These are phyloP conservation scores for Strix uralensis DNA, from an alignment of 2,113 vertebrate species.

Conservation along the genomic window DNA sequence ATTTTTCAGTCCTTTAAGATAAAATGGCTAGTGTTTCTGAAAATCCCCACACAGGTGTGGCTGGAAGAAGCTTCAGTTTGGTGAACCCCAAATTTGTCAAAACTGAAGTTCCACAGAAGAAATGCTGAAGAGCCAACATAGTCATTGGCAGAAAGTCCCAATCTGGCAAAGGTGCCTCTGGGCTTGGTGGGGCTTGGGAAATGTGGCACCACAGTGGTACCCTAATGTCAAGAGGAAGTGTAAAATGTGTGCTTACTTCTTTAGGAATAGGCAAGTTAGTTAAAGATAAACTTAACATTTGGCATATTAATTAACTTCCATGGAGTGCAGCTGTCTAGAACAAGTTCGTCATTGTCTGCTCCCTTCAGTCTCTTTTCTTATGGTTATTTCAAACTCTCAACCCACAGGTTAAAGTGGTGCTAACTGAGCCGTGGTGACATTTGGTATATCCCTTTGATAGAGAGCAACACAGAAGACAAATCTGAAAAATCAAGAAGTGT, in stretches of 20 bases:
- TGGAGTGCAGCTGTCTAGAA: not conserved
- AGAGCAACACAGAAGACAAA: not conserved
- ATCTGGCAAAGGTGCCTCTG: not conserved
- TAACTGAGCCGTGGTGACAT: not conserved
- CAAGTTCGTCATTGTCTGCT: not conserved
- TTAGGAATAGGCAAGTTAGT: not conserved
- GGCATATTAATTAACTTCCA: not conserved
- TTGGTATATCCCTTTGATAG: not conserved
- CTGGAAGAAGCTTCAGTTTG: not conserved
- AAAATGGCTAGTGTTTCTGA: not conserved
- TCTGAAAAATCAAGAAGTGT: not conserved
- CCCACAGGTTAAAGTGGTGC: not conserved
- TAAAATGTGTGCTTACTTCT: not conserved
- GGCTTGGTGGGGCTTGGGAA: not conserved
- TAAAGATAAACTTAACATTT: not conserved
- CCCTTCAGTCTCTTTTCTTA: not conserved
- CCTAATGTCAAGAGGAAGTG: fast-evolving
- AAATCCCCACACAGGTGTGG: not conserved
- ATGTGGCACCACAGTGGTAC: not conserved
- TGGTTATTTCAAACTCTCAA: not conserved
- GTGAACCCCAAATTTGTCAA: not conserved
- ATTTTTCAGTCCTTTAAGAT: not conserved
- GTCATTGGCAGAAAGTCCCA: not conserved
- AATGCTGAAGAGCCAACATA: not conserved
- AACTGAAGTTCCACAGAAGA: not conserved